These are phyloP conservation scores for Sylvicola cinctus DNA, from an alignment of 2,888 invertebrate genomes.

Conservation along the genomic window DNA sequence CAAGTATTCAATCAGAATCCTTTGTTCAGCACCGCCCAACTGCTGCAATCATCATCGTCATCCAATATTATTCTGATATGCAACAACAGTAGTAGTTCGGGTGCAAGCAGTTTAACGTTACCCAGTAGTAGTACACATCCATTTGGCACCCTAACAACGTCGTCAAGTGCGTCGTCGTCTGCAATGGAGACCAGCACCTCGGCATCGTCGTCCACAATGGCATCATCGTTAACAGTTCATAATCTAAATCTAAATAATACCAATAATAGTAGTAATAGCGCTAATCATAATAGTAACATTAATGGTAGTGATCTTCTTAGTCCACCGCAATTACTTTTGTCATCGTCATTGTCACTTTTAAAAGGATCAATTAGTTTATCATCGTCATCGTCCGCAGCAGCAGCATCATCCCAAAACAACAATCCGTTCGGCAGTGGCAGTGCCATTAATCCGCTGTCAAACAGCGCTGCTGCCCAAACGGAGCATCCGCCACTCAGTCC, in stretches of 20 bases:
- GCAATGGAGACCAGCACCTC: slow-evolving; percentile 6
- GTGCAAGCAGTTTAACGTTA: slow-evolving; percentile 8
- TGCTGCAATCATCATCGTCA: slow-evolving; percentile 5
- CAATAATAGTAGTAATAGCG: slow-evolving; percentile 7
- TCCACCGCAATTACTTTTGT: slow-evolving; percentile 7
- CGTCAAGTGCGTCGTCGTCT: slow-evolving; percentile 5
- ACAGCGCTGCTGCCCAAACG: slow-evolving; percentile 13
- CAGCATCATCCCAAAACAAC: slow-evolving; percentile 1
- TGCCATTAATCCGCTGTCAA: slow-evolving; percentile 28
- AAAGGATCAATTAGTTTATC: slow-evolving; percentile 2
- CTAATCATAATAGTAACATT: slow-evolving; percentile 8
- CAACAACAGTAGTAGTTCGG: slow-evolving; percentile 3
- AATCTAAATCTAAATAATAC: too few species aligned
- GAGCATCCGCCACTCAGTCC: slow-evolving; percentile 36
- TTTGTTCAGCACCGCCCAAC: slow-evolving; percentile 7
- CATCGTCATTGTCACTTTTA: slow-evolving; percentile 9
- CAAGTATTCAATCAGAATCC: slow-evolving; percentile 32
- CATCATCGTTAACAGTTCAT: not conserved
- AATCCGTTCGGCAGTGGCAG: slow-evolving; percentile 20
- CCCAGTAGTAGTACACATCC: slow-evolving; percentile 7
- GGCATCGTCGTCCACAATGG: not conserved
- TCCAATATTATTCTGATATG: slow-evolving; percentile 11
- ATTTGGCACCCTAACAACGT: slow-evolving; percentile 5
- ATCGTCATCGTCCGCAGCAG: slow-evolving; percentile 14
- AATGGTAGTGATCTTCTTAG: slow-evolving; percentile 11